Percentiles rank a stretch among this genome's conserved stretches.
These are phyloP conservation scores for Littorina saxatilis DNA, from an alignment of 1,140 invertebrate genomes.

Conservation along the genomic window DNA sequence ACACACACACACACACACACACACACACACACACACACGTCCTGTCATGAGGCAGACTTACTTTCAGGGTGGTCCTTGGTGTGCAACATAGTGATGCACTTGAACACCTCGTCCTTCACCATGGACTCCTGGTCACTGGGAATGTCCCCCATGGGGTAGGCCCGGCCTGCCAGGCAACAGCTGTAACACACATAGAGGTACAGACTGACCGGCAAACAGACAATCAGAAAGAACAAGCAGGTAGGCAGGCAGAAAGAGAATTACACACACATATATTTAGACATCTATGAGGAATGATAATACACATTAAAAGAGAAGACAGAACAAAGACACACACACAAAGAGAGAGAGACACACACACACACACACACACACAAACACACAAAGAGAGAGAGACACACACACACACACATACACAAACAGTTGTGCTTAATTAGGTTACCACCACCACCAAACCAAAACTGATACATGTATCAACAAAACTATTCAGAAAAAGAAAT, in stretches of 20 bases:
- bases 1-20: constrained; percentile 22
- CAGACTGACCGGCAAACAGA: no score
- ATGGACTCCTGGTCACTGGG: constrained; percentile 78
- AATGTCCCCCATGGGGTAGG: constrained; percentile 92
- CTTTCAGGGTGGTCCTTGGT: constrained; percentile 81
- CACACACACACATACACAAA: no score
- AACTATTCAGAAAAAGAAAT: no score
- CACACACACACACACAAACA: no score
- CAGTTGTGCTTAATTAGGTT: no score
- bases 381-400: no score
- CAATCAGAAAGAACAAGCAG: no score
- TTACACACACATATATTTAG: neutral
- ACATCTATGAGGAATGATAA: neutral
- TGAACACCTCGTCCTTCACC: constrained; percentile 73
- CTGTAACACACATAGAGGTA: constrained; percentile 76
- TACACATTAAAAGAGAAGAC: neutral
- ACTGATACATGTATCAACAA: no score
- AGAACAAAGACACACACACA: no score
- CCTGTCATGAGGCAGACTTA: no score
- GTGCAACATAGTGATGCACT: constrained; percentile 80
- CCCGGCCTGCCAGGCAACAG: constrained; percentile 93
- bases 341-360: no score
- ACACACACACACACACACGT: neutral
- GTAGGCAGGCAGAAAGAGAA: neutral
- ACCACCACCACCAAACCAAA: no score